Conservation (phyloP, 2,888 invertebrate genomes). For the Gisinianus flammeolus region DNA sequence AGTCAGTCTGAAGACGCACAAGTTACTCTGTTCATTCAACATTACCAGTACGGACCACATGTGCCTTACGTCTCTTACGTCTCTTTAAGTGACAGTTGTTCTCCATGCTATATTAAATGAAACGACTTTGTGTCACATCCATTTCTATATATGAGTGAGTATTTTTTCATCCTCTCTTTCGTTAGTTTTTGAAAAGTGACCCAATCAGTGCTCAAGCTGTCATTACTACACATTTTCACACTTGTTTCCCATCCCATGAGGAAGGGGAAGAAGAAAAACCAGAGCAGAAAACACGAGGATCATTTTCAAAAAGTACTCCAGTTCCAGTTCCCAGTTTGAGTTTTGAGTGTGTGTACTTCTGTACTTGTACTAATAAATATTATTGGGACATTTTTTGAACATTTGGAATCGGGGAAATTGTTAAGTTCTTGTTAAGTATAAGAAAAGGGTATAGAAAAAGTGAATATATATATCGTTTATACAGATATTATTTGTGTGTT, state of each 20-base stretch:
- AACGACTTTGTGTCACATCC: not conserved
- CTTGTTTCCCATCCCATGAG: slow-evolving; percentile 38
- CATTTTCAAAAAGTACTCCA: not conserved
- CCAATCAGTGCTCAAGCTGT: slow-evolving; percentile 37
- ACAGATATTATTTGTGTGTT: no score
- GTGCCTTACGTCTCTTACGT: not conserved
- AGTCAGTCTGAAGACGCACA: slow-evolving; percentile 27
- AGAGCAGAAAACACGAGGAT: not conserved
- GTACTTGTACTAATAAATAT: not conserved
- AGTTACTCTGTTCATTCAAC: not conserved
- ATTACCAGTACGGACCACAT: not conserved
- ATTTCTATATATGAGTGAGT: no score
- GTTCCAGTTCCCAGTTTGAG: not conserved
- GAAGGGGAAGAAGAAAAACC: slow-evolving; percentile 25
- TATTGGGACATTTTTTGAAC: no score
- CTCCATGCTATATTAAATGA: not conserved
- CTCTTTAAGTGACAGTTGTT: not conserved
- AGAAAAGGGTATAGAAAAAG: no score
- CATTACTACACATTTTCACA: slow-evolving; percentile 37
- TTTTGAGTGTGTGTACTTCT: not conserved
- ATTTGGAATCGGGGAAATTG: no score
- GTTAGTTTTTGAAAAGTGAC: slow-evolving; percentile 14
- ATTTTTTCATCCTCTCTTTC: no score
- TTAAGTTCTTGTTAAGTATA: no score
- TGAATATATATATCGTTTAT: no score